Conservation (phyloP, 35 echinoderm and acorn worm genomes). For the Eucidaris tribuloides region DNA sequence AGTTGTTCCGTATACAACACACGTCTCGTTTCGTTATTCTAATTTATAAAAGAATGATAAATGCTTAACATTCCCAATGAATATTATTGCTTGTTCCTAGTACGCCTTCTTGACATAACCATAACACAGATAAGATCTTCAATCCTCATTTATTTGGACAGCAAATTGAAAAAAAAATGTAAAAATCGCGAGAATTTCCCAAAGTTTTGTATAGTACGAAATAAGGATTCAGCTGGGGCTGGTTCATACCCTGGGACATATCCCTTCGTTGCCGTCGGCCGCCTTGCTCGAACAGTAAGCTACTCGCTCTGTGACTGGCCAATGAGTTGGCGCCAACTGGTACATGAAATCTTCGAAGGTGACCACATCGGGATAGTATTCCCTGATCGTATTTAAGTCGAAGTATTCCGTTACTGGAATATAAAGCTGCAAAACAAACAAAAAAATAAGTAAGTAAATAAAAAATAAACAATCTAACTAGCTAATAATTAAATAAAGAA, state of each 20-base stretch:
- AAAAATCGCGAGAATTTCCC: too few species aligned
- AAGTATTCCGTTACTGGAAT: slow-evolving; percentile 72
- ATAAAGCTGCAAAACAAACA: slow-evolving; percentile 53
- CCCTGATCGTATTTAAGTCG: slow-evolving; percentile 61
- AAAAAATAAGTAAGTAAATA: neutral
- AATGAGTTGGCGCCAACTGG: slow-evolving; percentile 57
- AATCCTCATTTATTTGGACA: too few species aligned
- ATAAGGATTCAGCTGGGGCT: too few species aligned
- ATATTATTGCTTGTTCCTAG: too few species aligned
- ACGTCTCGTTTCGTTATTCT: too few species aligned
- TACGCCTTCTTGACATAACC: too few species aligned
- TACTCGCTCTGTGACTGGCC: slow-evolving; percentile 45
- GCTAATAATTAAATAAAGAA: neutral
- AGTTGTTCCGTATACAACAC: too few species aligned
- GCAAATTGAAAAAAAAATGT: too few species aligned
- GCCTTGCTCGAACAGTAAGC: slow-evolving; percentile 80
- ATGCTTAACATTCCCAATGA: too few species aligned
- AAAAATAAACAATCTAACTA: neutral
- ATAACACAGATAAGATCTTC: too few species aligned
- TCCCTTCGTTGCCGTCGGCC: slow-evolving; percentile 71
- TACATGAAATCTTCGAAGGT: slow-evolving; percentile 91
- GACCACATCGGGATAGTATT: slow-evolving; percentile 77
- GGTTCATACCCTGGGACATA: slow-evolving; percentile 75
- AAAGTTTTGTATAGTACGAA: too few species aligned
- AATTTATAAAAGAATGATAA: too few species aligned